Evolutionary conservation across 1,140 invertebrate species (phyloP), one percentile per base, ranked within the genome.

Genomic region (Macrobrachium rosenbergii): DNA sequence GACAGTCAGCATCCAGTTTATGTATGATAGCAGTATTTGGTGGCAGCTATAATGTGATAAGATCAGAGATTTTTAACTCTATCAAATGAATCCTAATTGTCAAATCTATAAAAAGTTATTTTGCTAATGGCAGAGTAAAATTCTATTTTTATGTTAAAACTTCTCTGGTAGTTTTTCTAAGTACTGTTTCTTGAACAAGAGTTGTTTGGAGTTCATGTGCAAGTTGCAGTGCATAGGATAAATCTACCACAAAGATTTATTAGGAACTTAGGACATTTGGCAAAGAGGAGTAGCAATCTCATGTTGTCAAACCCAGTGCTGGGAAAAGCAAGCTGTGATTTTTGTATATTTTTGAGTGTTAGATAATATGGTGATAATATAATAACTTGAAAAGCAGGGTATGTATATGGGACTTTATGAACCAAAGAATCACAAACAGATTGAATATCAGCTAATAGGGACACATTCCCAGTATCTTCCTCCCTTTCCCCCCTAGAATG

Each of bases 1-100:
- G 87, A 90, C 72, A 88, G 82, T 79, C 89, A 90, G 43, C 87
- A 90, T 60, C 89, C 89, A 23, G 89, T 90, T n/a, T 90, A 90
- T 83, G 89, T 90, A 58, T 90, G 77, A 90, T 58, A n/a, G 17
- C 19, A 21, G 79, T 81, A 21, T n/a, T n/a, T 45, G 28, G 14
- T 6, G 63, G 79, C 63, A 81, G 79, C 79, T 81, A 14, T 67
- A 81, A 81, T 81, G 79, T 81, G 79, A 81, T 81, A 67, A 63
- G 43, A 67, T 81, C 79, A 43, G 79, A 67, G 43, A 80, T 63
- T 80, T 37, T 63, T 63, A 60, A 23, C 60, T 28, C 63, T 63
- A 19, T 72, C 37, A 28, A 28, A 72, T 23, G 37, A 28, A 72
- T 72, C 69, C 37, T 28, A 23, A 28, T 72, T 72, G 23, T 64